A percentile compares a stretch with the other conserved stretches of the same genome.
phyloP scores from a whole-genome alignment of 2,888 invertebrate genomes.

The Eilema caniola region DNA sequence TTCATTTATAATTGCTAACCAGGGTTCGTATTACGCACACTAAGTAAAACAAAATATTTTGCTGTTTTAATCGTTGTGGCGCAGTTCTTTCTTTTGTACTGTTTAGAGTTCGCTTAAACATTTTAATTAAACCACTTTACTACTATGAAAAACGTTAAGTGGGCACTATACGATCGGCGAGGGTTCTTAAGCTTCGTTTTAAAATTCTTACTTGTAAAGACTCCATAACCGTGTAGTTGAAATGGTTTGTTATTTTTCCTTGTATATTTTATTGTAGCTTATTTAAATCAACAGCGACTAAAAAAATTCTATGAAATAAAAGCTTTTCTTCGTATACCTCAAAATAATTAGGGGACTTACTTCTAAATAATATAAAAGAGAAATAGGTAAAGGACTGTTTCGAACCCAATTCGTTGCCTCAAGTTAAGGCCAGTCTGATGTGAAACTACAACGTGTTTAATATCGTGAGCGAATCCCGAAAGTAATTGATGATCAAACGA shows the following conservation, averaged over 20 bases:
- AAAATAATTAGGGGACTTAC: slow-evolving; percentile 42
- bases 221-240: slow-evolving; percentile 35
- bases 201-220: slow-evolving; percentile 53
- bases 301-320: slow-evolving; percentile 39
- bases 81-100: slow-evolving; percentile 52
- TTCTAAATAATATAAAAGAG: slow-evolving; percentile 37
- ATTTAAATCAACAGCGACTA: slow-evolving; percentile 37
- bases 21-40: slow-evolving; percentile 35
- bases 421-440: no score
- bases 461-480: no score
- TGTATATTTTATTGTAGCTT: slow-evolving; percentile 36
- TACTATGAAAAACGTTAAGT: slow-evolving; percentile 57
- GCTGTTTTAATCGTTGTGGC: slow-evolving; percentile 42
- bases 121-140: slow-evolving; percentile 77
- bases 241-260: slow-evolving; percentile 39
- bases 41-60: slow-evolving; percentile 36
- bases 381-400: slow-evolving; percentile 26
- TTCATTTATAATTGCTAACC: slow-evolving; percentile 31
- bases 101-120: slow-evolving; percentile 63
- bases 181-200: slow-evolving; percentile 52
- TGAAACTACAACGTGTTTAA: no score
- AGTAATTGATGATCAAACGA: no score
- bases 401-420: slow-evolving; percentile 21
- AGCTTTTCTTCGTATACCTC: slow-evolving; percentile 35
- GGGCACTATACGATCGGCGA: slow-evolving; percentile 52